phyloP scores from a whole-genome alignment of 2,888 invertebrate genomes.

The Carabus problematicus region DNA sequence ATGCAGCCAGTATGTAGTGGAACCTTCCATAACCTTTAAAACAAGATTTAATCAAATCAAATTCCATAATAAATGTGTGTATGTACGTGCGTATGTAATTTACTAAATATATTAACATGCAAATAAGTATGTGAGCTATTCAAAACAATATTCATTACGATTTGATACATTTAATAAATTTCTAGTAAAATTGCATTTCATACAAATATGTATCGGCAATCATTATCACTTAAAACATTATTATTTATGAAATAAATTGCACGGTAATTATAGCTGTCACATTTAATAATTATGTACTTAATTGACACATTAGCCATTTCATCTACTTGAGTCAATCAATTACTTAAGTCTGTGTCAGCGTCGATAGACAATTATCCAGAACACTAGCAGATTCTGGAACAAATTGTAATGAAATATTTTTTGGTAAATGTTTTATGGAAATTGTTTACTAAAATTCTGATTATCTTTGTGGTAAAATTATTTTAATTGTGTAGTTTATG shows the following conservation, averaged over 20 bases:
- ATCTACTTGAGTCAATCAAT: too few species aligned
- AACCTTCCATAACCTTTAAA: constrained; percentile 72
- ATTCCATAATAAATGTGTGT: background rate
- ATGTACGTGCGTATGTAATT: constrained; percentile 4
- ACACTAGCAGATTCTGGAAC: too few species aligned
- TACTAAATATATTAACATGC: background rate
- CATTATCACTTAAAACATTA: background rate
- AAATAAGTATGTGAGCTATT: background rate
- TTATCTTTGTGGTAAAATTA: constrained; percentile 4
- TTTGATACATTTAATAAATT: too few species aligned
- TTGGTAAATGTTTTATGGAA: constrained; percentile 1
- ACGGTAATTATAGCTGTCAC: too few species aligned
- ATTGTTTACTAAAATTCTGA: constrained; percentile 9
- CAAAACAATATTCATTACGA: constrained; percentile 20
- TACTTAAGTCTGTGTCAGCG: too few species aligned
- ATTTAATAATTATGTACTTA: too few species aligned
- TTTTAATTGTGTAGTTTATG: constrained; percentile 5
- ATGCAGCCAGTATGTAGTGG: constrained; percentile 68
- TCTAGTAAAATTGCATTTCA: background rate
- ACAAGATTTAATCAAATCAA: background rate
- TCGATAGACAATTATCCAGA: too few species aligned
- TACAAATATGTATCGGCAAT: background rate
- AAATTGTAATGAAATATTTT: too few species aligned
- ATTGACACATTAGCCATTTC: too few species aligned
- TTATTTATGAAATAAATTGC: background rate